Base-by-base conservation (phyloP, 2,888 invertebrate species). In the Apodemia duryi region DNA sequence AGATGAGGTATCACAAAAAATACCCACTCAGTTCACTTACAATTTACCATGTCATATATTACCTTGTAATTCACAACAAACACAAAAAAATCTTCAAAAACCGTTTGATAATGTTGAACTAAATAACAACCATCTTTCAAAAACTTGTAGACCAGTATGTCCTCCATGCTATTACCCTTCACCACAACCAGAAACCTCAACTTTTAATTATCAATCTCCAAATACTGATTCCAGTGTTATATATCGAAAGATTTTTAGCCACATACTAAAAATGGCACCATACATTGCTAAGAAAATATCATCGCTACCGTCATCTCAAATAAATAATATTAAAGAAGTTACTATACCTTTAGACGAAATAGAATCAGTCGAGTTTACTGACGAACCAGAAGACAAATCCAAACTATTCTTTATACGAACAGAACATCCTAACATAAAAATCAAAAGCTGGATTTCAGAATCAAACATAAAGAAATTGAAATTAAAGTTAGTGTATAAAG, bases 401-500 rank as follows among this genome's bases (percentile, higher is more conserved):
- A 60, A 68, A 21, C 57, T 41, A 11, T 10, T 43, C 21, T 35
- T 66, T 35, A 21, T 71, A 38, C 52, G 63, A 66, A 71, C 69
- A 10, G 67, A 67, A 7, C 63, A 71, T 51, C 68, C 69, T 2
- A 51, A 67, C 35, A 65, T 72, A 54, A 32, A 62, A 32, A 35
- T 72, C n/a, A 65, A 68, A 63, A 57, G 65, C 1, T 72, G 72
- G 72, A 57, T 54, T 7, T 63, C 67, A 7, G 63, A 41, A 63
- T 7, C 69, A 1, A 66, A 65, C 46, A n/a, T 71, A 46, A 54
- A 68, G 6, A 69, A 67, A 67, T 61, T 68, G 6, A 69, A 61
- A 62, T 29, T 72, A n/a, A 69, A 61, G 61, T 35, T 72, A 13
- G 51, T 67, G 41, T 57, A 68, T 29, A 67, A 71, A 11, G 2